Conservation (phyloP, 2,113 vertebrate genomes). For the Chlorocebus sabaeus region DNA sequence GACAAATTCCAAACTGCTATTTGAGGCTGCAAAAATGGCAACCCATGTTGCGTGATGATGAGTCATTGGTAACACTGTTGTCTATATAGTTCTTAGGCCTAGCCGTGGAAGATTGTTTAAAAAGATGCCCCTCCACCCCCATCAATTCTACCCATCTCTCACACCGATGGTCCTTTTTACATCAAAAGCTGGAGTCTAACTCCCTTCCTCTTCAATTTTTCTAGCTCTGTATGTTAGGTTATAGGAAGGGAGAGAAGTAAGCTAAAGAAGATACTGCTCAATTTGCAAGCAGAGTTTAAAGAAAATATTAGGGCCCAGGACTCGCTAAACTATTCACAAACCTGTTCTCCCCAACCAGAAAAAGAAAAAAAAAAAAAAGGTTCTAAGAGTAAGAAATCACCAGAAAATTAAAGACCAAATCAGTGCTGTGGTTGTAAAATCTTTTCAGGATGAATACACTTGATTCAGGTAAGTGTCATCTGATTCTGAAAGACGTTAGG, state of each 20-base stretch:
- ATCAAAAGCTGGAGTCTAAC: background rate
- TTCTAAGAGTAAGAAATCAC: background rate
- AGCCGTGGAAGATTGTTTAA: background rate
- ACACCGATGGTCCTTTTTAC: background rate
- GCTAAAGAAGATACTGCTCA: background rate
- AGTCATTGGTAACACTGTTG: background rate
- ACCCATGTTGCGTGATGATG: background rate
- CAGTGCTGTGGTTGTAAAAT: background rate
- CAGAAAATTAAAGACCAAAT: background rate
- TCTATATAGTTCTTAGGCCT: background rate
- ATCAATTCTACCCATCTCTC: background rate
- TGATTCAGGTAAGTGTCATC: background rate
- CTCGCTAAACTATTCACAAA: background rate
- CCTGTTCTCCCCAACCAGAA: background rate
- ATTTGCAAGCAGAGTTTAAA: background rate
- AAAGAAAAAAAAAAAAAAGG: background rate
- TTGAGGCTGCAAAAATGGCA: background rate
- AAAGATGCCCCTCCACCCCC: background rate
- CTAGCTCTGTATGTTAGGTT: background rate
- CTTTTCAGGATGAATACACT: background rate
- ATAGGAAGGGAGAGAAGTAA: background rate
- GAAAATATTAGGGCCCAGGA: background rate
- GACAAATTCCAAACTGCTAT: background rate
- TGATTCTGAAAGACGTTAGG: background rate
- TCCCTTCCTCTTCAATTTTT: background rate